Percentiles rank a stretch among this genome's conserved stretches.
Conservation (phyloP, 2,888 invertebrate species). For the Gibbula magus region DNA sequence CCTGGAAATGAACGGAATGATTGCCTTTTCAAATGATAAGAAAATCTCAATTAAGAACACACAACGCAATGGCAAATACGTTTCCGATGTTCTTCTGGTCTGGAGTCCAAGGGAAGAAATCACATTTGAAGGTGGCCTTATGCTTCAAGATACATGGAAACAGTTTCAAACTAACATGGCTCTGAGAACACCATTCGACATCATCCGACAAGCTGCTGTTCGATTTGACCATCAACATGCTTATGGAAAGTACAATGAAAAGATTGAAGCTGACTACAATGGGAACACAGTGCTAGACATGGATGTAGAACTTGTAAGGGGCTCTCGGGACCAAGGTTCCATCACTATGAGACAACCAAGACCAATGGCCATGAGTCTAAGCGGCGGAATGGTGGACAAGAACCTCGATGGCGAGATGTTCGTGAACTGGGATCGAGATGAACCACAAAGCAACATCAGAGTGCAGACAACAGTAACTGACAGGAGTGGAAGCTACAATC, state of each 20-base stretch:
- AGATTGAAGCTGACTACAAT: constrained; percentile 42
- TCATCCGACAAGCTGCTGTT: constrained; percentile 17
- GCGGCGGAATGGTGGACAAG: constrained; percentile 36
- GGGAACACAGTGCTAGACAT: constrained; percentile 39
- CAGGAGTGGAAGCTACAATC: not conserved
- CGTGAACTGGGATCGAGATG: constrained; percentile 51
- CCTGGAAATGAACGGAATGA: constrained; percentile 24
- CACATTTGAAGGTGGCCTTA: constrained; percentile 30
- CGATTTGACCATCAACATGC: constrained; percentile 28
- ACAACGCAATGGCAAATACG: not conserved
- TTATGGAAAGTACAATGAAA: constrained; percentile 23
- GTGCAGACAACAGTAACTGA: constrained; percentile 37
- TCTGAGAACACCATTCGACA: constrained; percentile 43
- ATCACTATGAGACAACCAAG: constrained; percentile 38
- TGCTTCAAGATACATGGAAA: constrained; percentile 14
- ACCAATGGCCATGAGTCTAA: constrained; percentile 39
- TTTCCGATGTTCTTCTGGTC: constrained; percentile 17
- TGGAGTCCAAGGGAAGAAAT: constrained; percentile 41
- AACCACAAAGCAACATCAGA: constrained; percentile 36
- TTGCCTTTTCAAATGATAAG: constrained; percentile 25
- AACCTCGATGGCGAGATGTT: constrained; percentile 36
- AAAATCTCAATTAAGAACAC: constrained; percentile 12
- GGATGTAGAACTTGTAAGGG: constrained; percentile 32
- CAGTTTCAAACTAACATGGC: constrained; percentile 24
- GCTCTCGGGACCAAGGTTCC: constrained; percentile 18